Percentiles rank a stretch among this genome's conserved stretches.
Conservation (phyloP, 2,888 invertebrate genomes). For the Mimachlamys varia region DNA sequence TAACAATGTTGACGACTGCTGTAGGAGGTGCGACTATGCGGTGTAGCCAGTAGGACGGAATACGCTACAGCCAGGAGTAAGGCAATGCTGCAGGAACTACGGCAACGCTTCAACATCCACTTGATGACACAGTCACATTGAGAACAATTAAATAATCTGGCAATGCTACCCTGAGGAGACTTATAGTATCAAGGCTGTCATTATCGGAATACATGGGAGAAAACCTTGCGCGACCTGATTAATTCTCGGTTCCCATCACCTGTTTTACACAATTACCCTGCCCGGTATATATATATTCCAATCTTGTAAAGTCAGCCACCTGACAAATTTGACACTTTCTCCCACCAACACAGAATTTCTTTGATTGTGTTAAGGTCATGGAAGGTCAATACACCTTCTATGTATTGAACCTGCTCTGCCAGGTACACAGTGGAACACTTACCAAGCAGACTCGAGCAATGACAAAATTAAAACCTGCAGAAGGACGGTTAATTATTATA, state of each 20-base stretch:
- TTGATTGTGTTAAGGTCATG: background rate
- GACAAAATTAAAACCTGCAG: too few species aligned
- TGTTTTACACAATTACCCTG: background rate
- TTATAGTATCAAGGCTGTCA: background rate
- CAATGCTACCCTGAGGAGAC: background rate
- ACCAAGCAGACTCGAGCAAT: too few species aligned
- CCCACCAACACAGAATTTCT: background rate
- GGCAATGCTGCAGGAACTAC: background rate
- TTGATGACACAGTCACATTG: background rate
- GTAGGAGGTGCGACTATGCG: too few species aligned
- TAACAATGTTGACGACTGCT: background rate
- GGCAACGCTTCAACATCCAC: background rate
- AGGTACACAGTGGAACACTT: too few species aligned
- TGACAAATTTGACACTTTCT: background rate
- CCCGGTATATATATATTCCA: background rate
- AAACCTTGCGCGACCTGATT: background rate
- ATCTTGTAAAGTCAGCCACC: background rate
- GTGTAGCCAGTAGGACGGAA: too few species aligned
- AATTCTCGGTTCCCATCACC: background rate
- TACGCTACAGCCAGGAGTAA: too few species aligned
- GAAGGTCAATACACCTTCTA: background rate
- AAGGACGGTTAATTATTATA: too few species aligned
- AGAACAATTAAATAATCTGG: constrained; percentile 1
- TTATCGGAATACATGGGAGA: background rate
- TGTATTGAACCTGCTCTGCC: too few species aligned